phyloP scores from a whole-genome alignment of 1,140 invertebrate genomes.

The Drosophila lowei region DNA sequence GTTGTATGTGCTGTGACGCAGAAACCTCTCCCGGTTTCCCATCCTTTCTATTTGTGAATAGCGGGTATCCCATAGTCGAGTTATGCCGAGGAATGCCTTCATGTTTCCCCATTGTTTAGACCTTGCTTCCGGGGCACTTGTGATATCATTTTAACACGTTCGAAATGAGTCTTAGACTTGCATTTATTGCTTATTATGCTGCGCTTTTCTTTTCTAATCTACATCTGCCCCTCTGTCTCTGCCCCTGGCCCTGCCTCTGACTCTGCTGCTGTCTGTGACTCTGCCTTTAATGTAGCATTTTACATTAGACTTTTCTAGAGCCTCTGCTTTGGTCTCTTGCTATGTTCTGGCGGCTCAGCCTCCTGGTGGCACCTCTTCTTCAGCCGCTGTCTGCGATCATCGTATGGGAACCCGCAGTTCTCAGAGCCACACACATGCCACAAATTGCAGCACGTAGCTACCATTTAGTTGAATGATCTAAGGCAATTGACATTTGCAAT shows the following conservation, averaged over 20 bases:
- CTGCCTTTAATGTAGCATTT: neutral
- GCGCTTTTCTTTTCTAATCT: conserved; percentile 60
- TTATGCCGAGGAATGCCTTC: no score
- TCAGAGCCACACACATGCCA: conserved; percentile 31
- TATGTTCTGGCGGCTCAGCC: conserved; percentile 1
- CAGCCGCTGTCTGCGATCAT: no score
- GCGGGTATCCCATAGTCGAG: no score
- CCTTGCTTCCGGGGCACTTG: conserved; percentile 34
- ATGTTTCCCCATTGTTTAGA: conserved; percentile 33
- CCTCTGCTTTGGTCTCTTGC: neutral
- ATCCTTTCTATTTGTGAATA: no score
- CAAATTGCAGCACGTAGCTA: conserved; percentile 62
- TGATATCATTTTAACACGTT: conserved; percentile 52
- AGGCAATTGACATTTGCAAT: conserved; percentile 53
- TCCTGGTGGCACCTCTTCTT: no score
- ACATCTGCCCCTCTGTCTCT: conserved; percentile 27
- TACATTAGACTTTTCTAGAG: neutral
- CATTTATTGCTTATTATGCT: conserved; percentile 57
- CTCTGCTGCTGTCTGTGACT: neutral
- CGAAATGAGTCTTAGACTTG: conserved; percentile 40
- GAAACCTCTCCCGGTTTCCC: conserved; percentile 9
- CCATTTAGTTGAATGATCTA: conserved; percentile 57
- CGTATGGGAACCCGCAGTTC: conserved; percentile 19
- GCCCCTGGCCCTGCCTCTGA: neutral
- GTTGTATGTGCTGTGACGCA: neutral